Percentiles rank a stretch among this genome's conserved stretches.
Evolutionary conservation across 35 echinoderm and acorn worm species (phyloP).

Genomic region (Apostichopus parvimensis): DNA sequence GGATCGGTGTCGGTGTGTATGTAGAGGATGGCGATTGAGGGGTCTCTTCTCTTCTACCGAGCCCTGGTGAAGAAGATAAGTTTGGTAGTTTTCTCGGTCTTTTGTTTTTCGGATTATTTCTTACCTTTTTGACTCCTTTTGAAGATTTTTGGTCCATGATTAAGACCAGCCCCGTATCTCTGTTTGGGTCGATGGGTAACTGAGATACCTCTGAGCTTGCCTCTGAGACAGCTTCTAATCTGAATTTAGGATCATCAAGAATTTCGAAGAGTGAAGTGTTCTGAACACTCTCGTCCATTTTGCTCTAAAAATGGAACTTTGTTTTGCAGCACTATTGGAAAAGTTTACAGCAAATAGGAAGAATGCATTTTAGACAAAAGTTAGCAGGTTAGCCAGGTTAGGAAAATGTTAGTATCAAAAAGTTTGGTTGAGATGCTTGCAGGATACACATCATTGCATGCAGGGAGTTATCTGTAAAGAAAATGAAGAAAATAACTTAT

Average conservation of each 20-base stretch:
- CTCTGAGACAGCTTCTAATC: not conserved
- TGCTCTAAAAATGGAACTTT: not conserved
- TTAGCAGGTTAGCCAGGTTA: not conserved
- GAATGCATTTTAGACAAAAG: not conserved
- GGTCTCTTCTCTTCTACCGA: not conserved
- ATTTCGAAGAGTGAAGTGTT: not conserved
- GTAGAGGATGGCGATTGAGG: not conserved
- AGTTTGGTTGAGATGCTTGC: not conserved
- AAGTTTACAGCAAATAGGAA: not conserved
- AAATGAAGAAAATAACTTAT: not conserved
- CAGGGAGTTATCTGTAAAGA: not conserved
- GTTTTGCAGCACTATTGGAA: not conserved
- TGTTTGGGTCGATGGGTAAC: not conserved
- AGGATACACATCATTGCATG: not conserved
- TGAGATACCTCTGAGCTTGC: not conserved
- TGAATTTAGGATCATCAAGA: not conserved
- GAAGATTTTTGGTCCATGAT: not conserved
- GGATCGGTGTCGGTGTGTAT: not conserved
- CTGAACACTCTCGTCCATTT: not conserved
- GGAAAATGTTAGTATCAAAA: not conserved
- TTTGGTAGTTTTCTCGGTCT: slow-evolving; percentile 14
- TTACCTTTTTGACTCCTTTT: not conserved
- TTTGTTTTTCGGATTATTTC: not conserved
- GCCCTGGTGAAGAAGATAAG: slow-evolving; percentile 4
- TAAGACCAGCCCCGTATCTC: not conserved